Base-by-base conservation (phyloP, 2,113 vertebrate genomes). In the Brachionichthys hirsutus region DNA sequence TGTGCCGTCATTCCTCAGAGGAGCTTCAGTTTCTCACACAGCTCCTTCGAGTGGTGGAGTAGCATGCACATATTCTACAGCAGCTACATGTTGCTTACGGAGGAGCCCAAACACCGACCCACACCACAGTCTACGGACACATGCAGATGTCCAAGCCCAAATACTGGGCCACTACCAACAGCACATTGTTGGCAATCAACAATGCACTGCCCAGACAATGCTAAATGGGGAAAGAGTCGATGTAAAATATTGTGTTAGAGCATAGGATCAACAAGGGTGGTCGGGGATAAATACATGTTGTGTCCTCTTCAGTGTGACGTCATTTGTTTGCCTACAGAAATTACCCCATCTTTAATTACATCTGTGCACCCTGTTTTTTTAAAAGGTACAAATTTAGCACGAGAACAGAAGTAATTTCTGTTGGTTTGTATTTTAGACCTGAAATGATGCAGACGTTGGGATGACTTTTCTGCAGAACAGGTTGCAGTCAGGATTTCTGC, bases 171-270 rank as follows among this genome's bases (percentile, higher is more conserved):
- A 87, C 93, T 92, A 93, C 89, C 91, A 94, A 93, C 93, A 95
- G 94, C 90, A 95, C 93, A 94, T 95, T 95, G 94, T 94, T 95
- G 94, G 90, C 88, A 88, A 89, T 94, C 94, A 95, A 94, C 94
- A 95, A 94, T 93, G 93, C 93, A 93, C 94, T 20, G 93, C 93
- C 92, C 93, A 87, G 76, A 92, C 89, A 92, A 91, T 87, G 93
- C 92, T 90, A 90, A 87, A 90, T 82, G 85, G 83, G 87, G 85
- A 81, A 6, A 85, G 86, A 76, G 77, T 83, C 74, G 64, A 54
- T 75, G 65, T 81, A 50, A 74, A n/a, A n/a, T n/a, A n/a, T n/a
- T 30, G 54, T 76, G 54, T 50, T 62, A 54, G 49, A 56, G 64
- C 72, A 67, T 49, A 46, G 77, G 67, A 77, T 75, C 63, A 61